Percentiles rank a stretch among this genome's conserved stretches.
Conservation (phyloP, 2,888 invertebrate genomes). For the Amphiduros pacificus region DNA sequence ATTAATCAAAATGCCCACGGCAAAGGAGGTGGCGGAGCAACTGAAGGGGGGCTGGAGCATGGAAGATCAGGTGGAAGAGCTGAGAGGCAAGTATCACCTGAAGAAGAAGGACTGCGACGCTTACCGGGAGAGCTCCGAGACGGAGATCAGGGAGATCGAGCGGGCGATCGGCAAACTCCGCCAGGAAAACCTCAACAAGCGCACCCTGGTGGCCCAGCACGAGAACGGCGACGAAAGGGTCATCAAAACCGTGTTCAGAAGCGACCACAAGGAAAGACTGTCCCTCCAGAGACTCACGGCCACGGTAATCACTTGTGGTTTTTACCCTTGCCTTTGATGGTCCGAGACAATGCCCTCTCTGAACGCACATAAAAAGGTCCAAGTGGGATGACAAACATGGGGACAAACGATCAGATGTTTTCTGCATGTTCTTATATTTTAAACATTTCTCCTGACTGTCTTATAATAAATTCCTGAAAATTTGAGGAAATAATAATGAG, state of each 20-base stretch:
- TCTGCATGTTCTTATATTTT: too few relatives aligned
- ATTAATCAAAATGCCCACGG: background rate
- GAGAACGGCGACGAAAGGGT: slow-evolving; percentile 42
- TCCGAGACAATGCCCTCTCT: too few relatives aligned
- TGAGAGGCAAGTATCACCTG: slow-evolving; percentile 39
- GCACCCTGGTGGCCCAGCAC: slow-evolving; percentile 35
- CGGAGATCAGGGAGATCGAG: slow-evolving; percentile 34
- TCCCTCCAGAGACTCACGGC: slow-evolving; percentile 39
- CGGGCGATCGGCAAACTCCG: slow-evolving; percentile 34
- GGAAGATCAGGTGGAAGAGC: slow-evolving; percentile 41
- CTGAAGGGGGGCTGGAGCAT: background rate
- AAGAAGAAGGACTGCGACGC: slow-evolving; percentile 43
- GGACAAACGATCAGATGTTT: too few relatives aligned
- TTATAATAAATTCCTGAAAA: too few relatives aligned
- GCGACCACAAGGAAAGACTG: slow-evolving; percentile 36
- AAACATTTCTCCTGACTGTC: too few relatives aligned
- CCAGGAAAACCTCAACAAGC: slow-evolving; percentile 35
- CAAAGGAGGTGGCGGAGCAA: background rate
- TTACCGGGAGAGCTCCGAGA: slow-evolving; percentile 38
- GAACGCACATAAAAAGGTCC: background rate
- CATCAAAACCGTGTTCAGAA: slow-evolving; percentile 38
- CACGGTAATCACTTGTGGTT: slow-evolving; percentile 25
- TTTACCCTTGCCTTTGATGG: background rate
- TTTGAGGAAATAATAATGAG: too few relatives aligned
- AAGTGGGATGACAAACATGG: too few relatives aligned